Evolutionary conservation across 2,888 invertebrate species (phyloP).

Genomic region (Cinara cedri): DNA sequence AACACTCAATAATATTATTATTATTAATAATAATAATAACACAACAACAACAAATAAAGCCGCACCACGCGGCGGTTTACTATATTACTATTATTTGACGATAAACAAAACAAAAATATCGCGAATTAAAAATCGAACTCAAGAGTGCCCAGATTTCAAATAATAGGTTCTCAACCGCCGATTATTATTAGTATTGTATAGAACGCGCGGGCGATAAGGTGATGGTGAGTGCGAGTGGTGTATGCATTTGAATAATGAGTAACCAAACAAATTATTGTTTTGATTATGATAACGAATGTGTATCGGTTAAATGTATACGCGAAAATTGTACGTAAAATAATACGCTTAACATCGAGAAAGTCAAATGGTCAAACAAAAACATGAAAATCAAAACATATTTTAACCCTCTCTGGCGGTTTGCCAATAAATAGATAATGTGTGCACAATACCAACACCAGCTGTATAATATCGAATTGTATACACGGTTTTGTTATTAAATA

Average conservation of each 20-base stretch:
- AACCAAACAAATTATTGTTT: not conserved
- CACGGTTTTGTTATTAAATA: no score
- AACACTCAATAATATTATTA: constrained; percentile 15
- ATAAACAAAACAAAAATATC: no score
- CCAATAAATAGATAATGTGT: constrained; percentile 11
- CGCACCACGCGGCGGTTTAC: no score
- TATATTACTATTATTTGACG: not conserved
- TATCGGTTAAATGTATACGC: no score
- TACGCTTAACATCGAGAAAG: not conserved
- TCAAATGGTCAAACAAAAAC: not conserved
- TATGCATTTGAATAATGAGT: no score
- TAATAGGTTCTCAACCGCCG: no score
- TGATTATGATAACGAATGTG: not conserved
- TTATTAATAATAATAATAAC: constrained; percentile 19
- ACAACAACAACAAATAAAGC: not conserved
- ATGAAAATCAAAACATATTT: not conserved
- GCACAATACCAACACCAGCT: no score
- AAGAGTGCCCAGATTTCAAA: not conserved
- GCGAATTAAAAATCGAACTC: no score
- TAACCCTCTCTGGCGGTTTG: not conserved
- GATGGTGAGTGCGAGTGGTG: no score
- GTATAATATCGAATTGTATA: no score
- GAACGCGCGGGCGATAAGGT: no score
- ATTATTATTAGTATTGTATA: no score
- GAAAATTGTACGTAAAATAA: not conserved